Evolutionary conservation across 2,888 invertebrate species (phyloP), one percentile per base, ranked within the genome.

Genomic region (Acleris literana): DNA sequence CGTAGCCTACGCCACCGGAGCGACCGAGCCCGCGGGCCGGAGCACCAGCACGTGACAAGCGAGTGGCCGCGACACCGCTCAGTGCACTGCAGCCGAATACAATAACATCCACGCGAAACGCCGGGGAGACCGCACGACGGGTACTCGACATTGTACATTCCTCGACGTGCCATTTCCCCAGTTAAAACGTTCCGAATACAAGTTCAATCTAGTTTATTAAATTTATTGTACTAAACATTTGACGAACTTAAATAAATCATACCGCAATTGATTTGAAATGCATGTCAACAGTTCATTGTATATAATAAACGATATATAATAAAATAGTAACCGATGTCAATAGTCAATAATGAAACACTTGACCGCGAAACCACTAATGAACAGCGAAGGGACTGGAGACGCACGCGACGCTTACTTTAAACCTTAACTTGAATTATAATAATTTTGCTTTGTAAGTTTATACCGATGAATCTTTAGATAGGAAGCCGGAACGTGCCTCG

Each of bases 11-110:
- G 74, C 83, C 86, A 83, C 81, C 84, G 86, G 81, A 81, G 83
- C 33, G 86, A 85, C 88, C 86, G 87, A 87, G 87, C 73, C 76
- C 76, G 74, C 84, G 88, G 90, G 88, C 90, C 88, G 87, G 64
- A 87, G 87, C 88, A 87, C 84, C 83, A 79, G 77, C 77, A 76
- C 76, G 72, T 72, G 68, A 77, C 73, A 74, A 82, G 78, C 80
- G 75, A 76, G 77, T 77, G 79, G 77, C 76, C 70, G 39, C 72
- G 71, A 76, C 71, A 68, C 70, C 74, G 75, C 72, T 73, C 64
- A 68, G 70, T 73, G 74, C 73, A 75, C 72, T 69, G 72, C 71
- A 72, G 58, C 56, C 62, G 67, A 68, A 61, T 52, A 64, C 58
- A 53, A 17, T 44, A 63, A 63, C 62, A 57, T 22, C 29, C 56